Evolutionary conservation across 2,888 invertebrate species (phyloP), one percentile per base, ranked within the genome.

Genomic region (Polietes domitor): DNA sequence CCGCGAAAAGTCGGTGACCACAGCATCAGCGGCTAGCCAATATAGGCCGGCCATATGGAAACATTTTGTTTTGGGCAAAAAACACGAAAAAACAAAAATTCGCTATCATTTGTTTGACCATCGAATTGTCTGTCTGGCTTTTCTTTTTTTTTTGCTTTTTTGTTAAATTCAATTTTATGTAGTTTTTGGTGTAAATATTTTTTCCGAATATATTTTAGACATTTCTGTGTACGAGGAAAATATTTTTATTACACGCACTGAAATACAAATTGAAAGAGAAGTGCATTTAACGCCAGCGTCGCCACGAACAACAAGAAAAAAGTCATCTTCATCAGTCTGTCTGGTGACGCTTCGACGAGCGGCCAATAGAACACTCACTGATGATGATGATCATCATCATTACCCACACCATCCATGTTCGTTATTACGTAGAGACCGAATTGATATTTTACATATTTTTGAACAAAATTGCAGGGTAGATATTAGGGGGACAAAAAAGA

Each of bases 81-180:
- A 19, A 73, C 37, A 71, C 7, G 19, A 47, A 70, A 61, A n/a
- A 2, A 70, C 37, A 24, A 73, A 55, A 43, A 43, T 78, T 78
- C 68, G 81, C 84, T 84, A 84, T 84, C 84, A 79, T 81, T 81
- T 81, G 75, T 76, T 84, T 84, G 84, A 84, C 84, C 84, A 84
- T 84, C 84, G 84, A 84, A 84, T 68, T 68, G 41, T 28, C 15
- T 61, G 61, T 63, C n/a, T 17, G 68, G 41, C 12, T 17, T 68
- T n/a, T 61, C 32, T 32, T 32, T 32, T 32, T 32, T 37, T 37
- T 37, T 65, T 9, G 37, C 7, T 32, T 37, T 37, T 37, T 65
- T 9, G 37, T 53, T 19, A 7, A 37, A n/a, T 32, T 32, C 53
- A 50, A n/a, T 58, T 58, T 26, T 32, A 63, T 63, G 63, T 17